Evolutionary conservation across 2,888 invertebrate genomes (phyloP).

Genomic region (Marronus borbonicus): DNA sequence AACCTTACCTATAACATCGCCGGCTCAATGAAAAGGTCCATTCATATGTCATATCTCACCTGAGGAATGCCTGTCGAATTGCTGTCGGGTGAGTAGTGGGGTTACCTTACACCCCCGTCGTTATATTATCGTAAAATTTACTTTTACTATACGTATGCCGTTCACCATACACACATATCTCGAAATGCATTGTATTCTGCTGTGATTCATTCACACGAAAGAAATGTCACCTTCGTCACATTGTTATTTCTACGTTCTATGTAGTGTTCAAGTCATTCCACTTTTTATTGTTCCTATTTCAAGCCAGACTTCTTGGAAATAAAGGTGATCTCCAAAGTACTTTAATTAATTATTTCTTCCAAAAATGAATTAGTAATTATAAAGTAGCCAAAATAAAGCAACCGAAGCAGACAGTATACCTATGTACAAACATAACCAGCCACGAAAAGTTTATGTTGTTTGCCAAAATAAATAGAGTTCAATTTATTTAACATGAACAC

Average conservation of each 20-base stretch:
- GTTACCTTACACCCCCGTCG: slow-evolving; percentile 47
- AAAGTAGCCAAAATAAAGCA: too few relatives aligned
- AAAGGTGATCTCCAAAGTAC: not conserved
- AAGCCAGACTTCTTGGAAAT: slow-evolving; percentile 23
- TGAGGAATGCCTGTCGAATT: slow-evolving; percentile 60
- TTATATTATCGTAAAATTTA: slow-evolving; percentile 48
- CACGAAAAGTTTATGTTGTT: too few relatives aligned
- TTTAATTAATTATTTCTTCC: not conserved
- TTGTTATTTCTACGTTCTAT: slow-evolving; percentile 24
- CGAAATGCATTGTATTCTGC: slow-evolving; percentile 37
- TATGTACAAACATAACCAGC: too few relatives aligned
- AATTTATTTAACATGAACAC: too few relatives aligned
- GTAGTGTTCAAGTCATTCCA: slow-evolving; percentile 33
- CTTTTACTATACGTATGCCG: slow-evolving; percentile 45
- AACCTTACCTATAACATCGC: slow-evolving; percentile 50
- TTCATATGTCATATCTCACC: slow-evolving; percentile 61
- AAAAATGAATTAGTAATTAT: too few relatives aligned
- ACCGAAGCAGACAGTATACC: too few relatives aligned
- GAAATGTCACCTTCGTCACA: slow-evolving; percentile 41
- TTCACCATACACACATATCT: slow-evolving; percentile 41
- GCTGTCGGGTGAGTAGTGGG: slow-evolving; percentile 54
- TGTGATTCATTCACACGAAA: slow-evolving; percentile 36
- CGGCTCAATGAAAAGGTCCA: slow-evolving; percentile 62
- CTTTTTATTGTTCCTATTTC: slow-evolving; percentile 31
- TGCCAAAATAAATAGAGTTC: too few relatives aligned